Evolutionary conservation across 2,113 vertebrate genomes (phyloP), one percentile per base, ranked within the genome.

Genomic region (Leptosomus discolor): DNA sequence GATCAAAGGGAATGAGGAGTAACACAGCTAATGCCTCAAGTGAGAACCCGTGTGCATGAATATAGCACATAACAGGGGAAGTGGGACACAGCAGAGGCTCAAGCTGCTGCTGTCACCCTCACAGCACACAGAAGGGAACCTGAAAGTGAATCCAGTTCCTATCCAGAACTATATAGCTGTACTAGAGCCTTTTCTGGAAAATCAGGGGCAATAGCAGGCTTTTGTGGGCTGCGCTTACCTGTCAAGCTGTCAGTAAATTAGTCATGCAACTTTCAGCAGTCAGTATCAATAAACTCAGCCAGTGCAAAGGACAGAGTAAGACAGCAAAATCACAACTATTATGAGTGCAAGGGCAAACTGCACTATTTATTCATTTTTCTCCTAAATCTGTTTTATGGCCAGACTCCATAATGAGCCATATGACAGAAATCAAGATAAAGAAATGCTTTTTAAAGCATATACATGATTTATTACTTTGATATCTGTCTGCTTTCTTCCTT

Each of bases 371-470:
- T 67, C 6, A 37, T 89, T 96, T 94, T 96, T 83, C 36, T 84
- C 53, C 54, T 61, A 73, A 58, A 71, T 76, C 41, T 7, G 4
- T 69, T 85, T 88, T 51, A 71, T 82, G 73, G 65, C 53, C 39
- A 94, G 70, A 71, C 58, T 91, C 69, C 73, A 85, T 78, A 96
- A 91, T 51, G 34, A 90, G 34, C 30, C 46, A 51, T 51, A 90
- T 73, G 65, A 95, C 90, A 92, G 43, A 96, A 94, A 77, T 87
- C 39, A 77, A 92, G 90, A 96, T 90, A 90, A 95, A 90, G 17
- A 95, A 97, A 93, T 70, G 69, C 69, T 92, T 93, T 90, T 83
- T 14, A 77, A 95, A 84, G 64, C 53, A 77, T 57, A 61, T 54
- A 57, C 7, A 17, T 43, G 30, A 89, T 70, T 90, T 92, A 94